Evolutionary conservation across 1,140 invertebrate species (phyloP).

Genomic region (Acromyrmex echinatior): DNA sequence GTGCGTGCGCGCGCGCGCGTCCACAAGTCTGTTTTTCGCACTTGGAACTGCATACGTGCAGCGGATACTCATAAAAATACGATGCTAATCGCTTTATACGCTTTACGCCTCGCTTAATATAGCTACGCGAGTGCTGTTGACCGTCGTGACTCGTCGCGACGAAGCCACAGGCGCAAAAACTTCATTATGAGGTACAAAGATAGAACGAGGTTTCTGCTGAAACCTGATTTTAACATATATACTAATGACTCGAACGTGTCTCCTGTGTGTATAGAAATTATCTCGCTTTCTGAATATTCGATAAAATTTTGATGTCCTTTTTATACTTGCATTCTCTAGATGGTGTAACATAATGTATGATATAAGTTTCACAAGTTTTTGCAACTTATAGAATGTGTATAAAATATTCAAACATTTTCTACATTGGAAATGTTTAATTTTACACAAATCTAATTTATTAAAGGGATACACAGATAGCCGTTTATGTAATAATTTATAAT

Average conservation of each 20-base stretch:
- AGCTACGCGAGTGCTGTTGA: not conserved
- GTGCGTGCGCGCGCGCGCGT: not conserved
- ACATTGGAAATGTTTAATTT: not conserved
- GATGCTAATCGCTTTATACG: constrained; percentile 28
- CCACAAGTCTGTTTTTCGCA: not conserved
- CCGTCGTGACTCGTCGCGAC: not conserved
- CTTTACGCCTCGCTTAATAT: constrained; percentile 21
- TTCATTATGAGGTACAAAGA: not conserved
- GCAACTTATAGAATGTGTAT: not conserved
- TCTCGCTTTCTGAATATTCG: not conserved
- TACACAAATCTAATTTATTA: constrained; percentile 7
- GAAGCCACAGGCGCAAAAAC: not conserved
- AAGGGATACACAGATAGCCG: not conserved
- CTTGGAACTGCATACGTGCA: not conserved
- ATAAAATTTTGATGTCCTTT: not conserved
- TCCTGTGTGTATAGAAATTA: no score
- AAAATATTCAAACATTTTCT: not conserved
- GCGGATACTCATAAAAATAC: not conserved
- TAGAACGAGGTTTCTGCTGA: not conserved
- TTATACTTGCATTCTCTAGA: not conserved
- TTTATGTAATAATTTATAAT: constrained; percentile 18
- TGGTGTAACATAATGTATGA: not conserved
- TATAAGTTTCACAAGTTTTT: not conserved
- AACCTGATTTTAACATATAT: not conserved
- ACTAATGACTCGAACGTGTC: not conserved